Conservation (phyloP, 2,888 invertebrate genomes). For the Eristalis pertinax region DNA sequence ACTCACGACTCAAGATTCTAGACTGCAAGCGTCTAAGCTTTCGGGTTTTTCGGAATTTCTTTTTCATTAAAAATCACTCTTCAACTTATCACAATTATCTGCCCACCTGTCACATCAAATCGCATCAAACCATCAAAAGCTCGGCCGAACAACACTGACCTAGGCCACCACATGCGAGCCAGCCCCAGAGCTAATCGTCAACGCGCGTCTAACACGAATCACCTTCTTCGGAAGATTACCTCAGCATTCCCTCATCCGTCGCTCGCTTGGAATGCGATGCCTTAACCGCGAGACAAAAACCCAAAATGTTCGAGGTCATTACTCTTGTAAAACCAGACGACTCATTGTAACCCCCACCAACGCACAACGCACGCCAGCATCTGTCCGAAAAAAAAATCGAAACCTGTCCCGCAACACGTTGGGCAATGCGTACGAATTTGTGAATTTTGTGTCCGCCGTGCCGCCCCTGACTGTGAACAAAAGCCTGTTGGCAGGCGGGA, state of each 20-base stretch:
- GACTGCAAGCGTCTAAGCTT: no score
- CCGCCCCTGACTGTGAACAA: conserved; percentile 31
- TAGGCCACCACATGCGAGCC: neutral
- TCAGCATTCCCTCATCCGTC: neutral
- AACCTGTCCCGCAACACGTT: conserved; percentile 25
- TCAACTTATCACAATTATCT: no score
- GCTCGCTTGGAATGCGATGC: neutral
- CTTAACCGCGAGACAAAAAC: conserved; percentile 33
- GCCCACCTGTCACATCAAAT: neutral
- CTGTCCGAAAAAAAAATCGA: conserved; percentile 21
- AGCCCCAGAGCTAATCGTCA: neutral
- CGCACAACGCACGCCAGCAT: neutral
- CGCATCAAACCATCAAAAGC: neutral
- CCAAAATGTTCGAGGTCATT: conserved; percentile 55
- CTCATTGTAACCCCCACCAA: conserved; percentile 8
- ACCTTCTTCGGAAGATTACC: conserved; percentile 36
- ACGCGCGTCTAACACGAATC: conserved; percentile 33
- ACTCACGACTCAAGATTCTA: no score
- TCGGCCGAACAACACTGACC: neutral
- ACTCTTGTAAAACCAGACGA: conserved; percentile 49
- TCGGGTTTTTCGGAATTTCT: no score
- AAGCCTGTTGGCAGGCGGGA: conserved; percentile 15
- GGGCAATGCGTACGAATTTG: conserved; percentile 24
- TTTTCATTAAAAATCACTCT: no score
- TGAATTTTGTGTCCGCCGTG: neutral